A percentile compares a stretch with the other conserved stretches of the same genome.
These are phyloP conservation scores for Drosophila phalerata DNA, from an alignment of 2,888 invertebrate species.

Conservation along the genomic window DNA sequence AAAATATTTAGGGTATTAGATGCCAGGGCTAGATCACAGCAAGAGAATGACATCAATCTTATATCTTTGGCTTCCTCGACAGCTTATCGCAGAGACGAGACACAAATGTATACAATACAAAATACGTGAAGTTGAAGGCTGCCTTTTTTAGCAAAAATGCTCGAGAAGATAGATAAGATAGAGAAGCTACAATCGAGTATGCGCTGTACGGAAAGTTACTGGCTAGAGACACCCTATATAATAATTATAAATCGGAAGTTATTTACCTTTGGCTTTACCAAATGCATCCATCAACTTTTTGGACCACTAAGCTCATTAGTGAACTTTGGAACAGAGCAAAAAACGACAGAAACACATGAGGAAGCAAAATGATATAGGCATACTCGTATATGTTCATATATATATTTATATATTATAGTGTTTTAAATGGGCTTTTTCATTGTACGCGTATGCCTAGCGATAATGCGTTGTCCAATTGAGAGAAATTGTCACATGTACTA, in stretches of 20 bases:
- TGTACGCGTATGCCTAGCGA: conserved; percentile 10
- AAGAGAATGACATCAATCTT: conserved; percentile 57
- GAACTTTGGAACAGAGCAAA: conserved; percentile 56
- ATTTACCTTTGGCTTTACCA: conserved; percentile 57
- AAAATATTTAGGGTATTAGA: conserved; percentile 35
- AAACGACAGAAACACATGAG: conserved; percentile 27
- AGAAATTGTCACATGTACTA: conserved; percentile 53
- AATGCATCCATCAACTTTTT: conserved; percentile 60
- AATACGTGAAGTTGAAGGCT: conserved; percentile 14
- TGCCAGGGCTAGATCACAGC: conserved; percentile 16
- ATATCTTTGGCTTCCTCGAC: conserved; percentile 34
- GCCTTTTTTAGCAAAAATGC: conserved; percentile 13
- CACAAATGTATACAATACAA: conserved; percentile 24
- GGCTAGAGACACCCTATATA: conserved; percentile 43
- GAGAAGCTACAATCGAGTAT: background rate
- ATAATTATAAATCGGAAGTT: conserved; percentile 67
- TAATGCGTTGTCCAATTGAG: conserved; percentile 41
- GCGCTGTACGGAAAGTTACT: conserved; percentile 41
- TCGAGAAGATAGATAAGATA: conserved; percentile 51
- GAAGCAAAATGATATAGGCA: conserved; percentile 32
- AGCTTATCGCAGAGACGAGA: conserved; percentile 45
- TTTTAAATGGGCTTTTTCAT: background rate
- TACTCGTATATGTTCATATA: background rate
- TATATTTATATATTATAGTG: background rate
- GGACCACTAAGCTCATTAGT: conserved; percentile 47